Evolutionary conservation across 37 sponge, comb jelly and placozoan genomes (phyloP).

Genomic region (Geodia barretti): DNA sequence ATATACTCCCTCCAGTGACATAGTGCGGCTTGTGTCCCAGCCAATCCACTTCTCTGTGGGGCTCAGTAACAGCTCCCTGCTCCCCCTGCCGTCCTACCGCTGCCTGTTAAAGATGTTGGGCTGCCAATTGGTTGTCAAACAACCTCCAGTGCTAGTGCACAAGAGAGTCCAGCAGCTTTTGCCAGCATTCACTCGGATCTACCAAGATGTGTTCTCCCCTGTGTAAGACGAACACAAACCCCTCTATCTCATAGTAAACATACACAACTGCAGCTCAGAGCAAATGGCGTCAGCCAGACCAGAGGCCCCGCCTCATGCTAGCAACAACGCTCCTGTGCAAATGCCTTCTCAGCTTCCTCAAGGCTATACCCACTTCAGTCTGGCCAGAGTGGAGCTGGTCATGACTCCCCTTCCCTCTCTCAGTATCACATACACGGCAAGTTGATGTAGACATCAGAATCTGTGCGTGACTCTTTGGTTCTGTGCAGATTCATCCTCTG

Average conservation of each 20-base stretch:
- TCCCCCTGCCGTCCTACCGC: conserved; percentile 42
- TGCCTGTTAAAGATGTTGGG: conserved; percentile 30
- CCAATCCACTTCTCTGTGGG: conserved; percentile 30
- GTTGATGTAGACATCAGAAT: no score
- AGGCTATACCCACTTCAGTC: conserved; percentile 44
- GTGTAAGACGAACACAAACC: background rate
- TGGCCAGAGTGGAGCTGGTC: conserved; percentile 11
- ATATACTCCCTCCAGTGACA: conserved; percentile 13
- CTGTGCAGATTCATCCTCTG: conserved; percentile 26
- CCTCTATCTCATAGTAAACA: background rate
- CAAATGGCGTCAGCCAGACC: background rate
- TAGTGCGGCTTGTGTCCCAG: background rate
- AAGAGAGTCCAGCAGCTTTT: conserved; percentile 53
- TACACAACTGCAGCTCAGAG: background rate
- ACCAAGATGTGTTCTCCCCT: conserved; percentile 52
- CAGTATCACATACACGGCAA: conserved; percentile 60
- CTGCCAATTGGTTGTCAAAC: conserved; percentile 47
- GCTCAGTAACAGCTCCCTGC: conserved; percentile 13
- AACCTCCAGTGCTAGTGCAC: conserved; percentile 70
- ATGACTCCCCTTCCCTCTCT: conserved; percentile 64
- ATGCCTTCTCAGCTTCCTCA: conserved; percentile 51
- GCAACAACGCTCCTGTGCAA: conserved; percentile 21
- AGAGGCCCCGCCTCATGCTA: background rate
- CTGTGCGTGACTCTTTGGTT: background rate
- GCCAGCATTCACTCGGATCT: conserved; percentile 57